Percentiles rank a stretch among this genome's conserved stretches.
Conservation (phyloP, 1,140 invertebrate genomes). For the Papilio polytes region DNA sequence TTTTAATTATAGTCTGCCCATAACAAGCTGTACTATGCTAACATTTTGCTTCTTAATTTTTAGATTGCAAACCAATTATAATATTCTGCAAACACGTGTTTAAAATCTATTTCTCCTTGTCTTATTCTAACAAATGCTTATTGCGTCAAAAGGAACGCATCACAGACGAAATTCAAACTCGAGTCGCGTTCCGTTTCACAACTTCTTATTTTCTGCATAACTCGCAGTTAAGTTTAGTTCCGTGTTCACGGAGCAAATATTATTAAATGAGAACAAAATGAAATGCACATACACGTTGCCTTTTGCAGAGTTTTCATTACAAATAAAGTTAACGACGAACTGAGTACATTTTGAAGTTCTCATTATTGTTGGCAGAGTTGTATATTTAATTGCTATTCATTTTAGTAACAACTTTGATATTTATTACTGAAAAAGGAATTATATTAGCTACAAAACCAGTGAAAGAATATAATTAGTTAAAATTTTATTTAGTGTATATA, state of each 20-base stretch:
- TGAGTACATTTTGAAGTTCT: neutral
- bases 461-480: no score
- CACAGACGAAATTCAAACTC: constrained; percentile 27
- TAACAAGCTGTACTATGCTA: neutral
- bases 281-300: neutral
- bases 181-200: constrained; percentile 41
- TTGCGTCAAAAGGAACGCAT: constrained; percentile 33
- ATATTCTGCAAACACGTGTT: neutral
- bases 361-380: neutral
- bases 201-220: constrained; percentile 41
- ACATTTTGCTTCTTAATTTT: neutral
- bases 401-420: neutral
- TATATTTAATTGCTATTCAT: neutral
- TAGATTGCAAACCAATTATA: neutral
- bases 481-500: no score
- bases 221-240: constrained; percentile 37
- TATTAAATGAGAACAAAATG: constrained; percentile 47
- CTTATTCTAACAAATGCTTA: constrained; percentile 15
- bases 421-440: no score
- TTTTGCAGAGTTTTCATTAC: neutral
- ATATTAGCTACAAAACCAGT: no score
- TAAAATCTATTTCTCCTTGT: neutral
- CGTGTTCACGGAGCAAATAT: constrained; percentile 45
- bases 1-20: no score
- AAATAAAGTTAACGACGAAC: constrained; percentile 8